Percentiles rank a stretch among this genome's conserved stretches.
Conservation (phyloP, 2,888 invertebrate species). For the Helicoverpa assulta region DNA sequence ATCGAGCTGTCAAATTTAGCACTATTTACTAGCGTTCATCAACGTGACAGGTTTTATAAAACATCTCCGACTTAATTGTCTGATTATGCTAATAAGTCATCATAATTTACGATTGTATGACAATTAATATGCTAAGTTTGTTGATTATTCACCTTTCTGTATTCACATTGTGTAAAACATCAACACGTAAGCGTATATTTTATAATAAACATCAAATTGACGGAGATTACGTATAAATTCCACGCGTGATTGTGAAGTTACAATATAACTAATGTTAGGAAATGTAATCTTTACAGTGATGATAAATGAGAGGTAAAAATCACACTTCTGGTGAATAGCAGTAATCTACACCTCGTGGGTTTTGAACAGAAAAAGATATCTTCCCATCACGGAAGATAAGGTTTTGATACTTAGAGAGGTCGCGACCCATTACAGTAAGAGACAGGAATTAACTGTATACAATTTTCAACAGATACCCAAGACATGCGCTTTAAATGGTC, state of each 20-base stretch:
- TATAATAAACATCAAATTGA: slow-evolving; percentile 45
- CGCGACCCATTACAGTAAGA: slow-evolving; percentile 28
- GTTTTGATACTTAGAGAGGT: slow-evolving; percentile 42
- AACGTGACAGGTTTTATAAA: slow-evolving; percentile 40
- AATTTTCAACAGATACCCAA: slow-evolving; percentile 22
- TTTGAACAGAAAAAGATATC: slow-evolving; percentile 46
- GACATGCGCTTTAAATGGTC: background rate
- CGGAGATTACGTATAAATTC: slow-evolving; percentile 37
- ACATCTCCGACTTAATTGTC: slow-evolving; percentile 46
- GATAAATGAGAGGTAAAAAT: slow-evolving; percentile 53
- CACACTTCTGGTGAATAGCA: slow-evolving; percentile 48
- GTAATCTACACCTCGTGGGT: slow-evolving; percentile 39
- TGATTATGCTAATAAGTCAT: slow-evolving; percentile 53
- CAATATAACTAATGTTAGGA: slow-evolving; percentile 33
- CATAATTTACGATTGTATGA: slow-evolving; percentile 37
- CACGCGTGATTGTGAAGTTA: slow-evolving; percentile 26
- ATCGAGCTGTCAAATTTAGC: slow-evolving; percentile 64
- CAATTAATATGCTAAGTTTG: slow-evolving; percentile 45
- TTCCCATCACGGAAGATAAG: slow-evolving; percentile 43
- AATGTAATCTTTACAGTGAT: slow-evolving; percentile 45
- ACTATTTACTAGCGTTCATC: slow-evolving; percentile 57
- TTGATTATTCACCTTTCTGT: slow-evolving; percentile 36
- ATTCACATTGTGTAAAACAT: slow-evolving; percentile 37
- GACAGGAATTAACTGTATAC: slow-evolving; percentile 30
- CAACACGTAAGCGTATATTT: slow-evolving; percentile 45